Evolutionary conservation across 1,140 invertebrate genomes (phyloP).

Genomic region (Hestina assimilis): DNA sequence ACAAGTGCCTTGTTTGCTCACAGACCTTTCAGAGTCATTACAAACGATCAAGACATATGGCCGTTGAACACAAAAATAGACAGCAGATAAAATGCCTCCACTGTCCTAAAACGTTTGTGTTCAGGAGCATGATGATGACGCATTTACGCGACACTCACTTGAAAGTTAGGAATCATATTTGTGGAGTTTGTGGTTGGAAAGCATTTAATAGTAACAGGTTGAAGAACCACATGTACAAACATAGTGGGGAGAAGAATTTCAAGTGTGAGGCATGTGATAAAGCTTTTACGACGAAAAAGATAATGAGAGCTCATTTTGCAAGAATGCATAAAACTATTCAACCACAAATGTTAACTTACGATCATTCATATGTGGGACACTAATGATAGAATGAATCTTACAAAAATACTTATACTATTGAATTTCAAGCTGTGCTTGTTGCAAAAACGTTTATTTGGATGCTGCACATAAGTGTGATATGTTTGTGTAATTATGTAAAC

Average conservation of each 20-base stretch:
- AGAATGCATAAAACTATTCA: slow-evolving; percentile 58
- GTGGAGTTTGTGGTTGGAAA: slow-evolving; percentile 63
- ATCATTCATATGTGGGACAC: slow-evolving; percentile 43
- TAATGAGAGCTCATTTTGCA: slow-evolving; percentile 61
- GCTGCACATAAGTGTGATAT: no score
- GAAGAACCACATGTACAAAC: slow-evolving; percentile 71
- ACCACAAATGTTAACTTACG: slow-evolving; percentile 36
- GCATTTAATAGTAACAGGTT: slow-evolving; percentile 59
- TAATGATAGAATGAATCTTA: slow-evolving; percentile 9
- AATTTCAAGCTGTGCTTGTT: no score
- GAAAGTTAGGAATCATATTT: slow-evolving; percentile 60
- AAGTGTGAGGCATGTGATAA: slow-evolving; percentile 65
- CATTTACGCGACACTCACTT: slow-evolving; percentile 62
- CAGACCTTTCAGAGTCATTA: slow-evolving; percentile 60
- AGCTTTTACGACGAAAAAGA: slow-evolving; percentile 65
- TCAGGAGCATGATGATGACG: slow-evolving; percentile 69
- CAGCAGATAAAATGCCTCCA: slow-evolving; percentile 61
- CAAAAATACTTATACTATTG: no score
- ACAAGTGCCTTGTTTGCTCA: slow-evolving; percentile 55
- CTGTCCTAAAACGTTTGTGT: slow-evolving; percentile 68
- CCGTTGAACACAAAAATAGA: slow-evolving; percentile 58
- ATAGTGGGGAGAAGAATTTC: slow-evolving; percentile 70
- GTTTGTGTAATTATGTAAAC: no score
- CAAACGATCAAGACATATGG: slow-evolving; percentile 63
- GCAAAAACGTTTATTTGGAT: no score